Evolutionary conservation across 2,797 vertebrate genomes (phyloP).

Genomic region (Melanogrammus aeglefinus): DNA sequence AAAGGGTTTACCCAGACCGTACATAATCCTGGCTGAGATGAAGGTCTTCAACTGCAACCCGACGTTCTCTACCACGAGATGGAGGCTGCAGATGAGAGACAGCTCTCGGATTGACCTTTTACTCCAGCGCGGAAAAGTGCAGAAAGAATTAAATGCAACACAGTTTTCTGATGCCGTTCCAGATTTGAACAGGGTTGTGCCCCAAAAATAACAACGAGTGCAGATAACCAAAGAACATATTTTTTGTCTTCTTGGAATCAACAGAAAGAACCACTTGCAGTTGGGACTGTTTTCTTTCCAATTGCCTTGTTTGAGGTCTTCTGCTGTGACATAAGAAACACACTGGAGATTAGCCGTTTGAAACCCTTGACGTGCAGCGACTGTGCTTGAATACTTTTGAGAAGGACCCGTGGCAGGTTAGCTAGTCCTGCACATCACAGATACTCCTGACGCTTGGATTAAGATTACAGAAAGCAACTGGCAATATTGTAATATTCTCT

Average conservation of each 20-base stretch:
- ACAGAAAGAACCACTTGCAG: background rate
- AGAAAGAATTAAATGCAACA: background rate
- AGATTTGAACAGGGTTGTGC: background rate
- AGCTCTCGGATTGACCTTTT: background rate
- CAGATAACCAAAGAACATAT: background rate
- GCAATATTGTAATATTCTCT: conserved; percentile 38
- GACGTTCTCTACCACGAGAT: conserved; percentile 62
- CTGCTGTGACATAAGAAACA: no score
- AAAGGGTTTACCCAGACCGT: conserved; percentile 64
- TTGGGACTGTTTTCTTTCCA: background rate
- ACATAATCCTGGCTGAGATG: conserved; percentile 58
- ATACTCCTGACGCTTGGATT: conserved; percentile 45
- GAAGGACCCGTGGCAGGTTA: background rate
- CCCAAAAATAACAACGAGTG: background rate
- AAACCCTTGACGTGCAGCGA: conserved; percentile 18
- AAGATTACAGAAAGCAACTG: conserved; percentile 54
- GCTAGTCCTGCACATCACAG: background rate
- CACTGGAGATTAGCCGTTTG: background rate
- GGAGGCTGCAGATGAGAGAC: conserved; percentile 58
- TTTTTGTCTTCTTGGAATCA: conserved; percentile 17
- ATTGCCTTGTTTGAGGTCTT: no score
- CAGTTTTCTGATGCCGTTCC: background rate
- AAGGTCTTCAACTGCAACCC: conserved; percentile 46
- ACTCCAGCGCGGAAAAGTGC: background rate
- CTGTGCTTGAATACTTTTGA: conserved; percentile 1